Base-by-base conservation (phyloP, 2,888 invertebrate species). In the Caenorhabditis panamensis region DNA sequence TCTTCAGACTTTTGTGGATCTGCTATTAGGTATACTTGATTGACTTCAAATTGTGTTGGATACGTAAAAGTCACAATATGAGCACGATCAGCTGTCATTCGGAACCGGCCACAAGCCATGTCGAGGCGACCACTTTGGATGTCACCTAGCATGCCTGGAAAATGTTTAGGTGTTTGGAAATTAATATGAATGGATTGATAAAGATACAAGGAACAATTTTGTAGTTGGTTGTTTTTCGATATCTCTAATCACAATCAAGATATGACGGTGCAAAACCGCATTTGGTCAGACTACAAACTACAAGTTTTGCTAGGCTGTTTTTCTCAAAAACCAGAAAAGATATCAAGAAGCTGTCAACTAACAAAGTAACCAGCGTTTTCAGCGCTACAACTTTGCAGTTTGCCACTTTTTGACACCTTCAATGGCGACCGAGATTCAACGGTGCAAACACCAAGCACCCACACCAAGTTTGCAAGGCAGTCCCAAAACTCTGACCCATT, bases 41-140 rank as follows among this genome's bases (percentile, higher is more conserved):
- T 77, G n/a, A 81, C 81, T 49, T 81, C 77, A 41, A 77, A 64
- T 58, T 72, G 77, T 2, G 77, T 77, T 18, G 81, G 81, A 49
- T 81, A 81, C n/a, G 77, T 81, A 59, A 81, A 81, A 0, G 51
- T 77, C 44, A 81, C 44, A 18, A 64, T 56, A 24, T 56, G 58
- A 4, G 63, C 68, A 22, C 81, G 76, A 26, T 81, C 77, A 18
- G 81, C 28, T 13, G 81, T 81, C 81, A 81, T 81, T 62, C 81
- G 67, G 54, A 81, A 81, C 9, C 76, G 18, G 4, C 81, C 81
- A 41, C 81, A 81, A 3, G 77, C 77, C 81, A 81, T 81, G 41
- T 81, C 81, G 18, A 81, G 28, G 5, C 36, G 47, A 18, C 81
- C 81, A 16, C 44, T 56, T 54, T 81, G 81, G 28, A 81, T 53